Evolutionary conservation across 2,888 invertebrate genomes (phyloP), one percentile per base, ranked within the genome.

Genomic region (Trichopoda pennipes): DNA sequence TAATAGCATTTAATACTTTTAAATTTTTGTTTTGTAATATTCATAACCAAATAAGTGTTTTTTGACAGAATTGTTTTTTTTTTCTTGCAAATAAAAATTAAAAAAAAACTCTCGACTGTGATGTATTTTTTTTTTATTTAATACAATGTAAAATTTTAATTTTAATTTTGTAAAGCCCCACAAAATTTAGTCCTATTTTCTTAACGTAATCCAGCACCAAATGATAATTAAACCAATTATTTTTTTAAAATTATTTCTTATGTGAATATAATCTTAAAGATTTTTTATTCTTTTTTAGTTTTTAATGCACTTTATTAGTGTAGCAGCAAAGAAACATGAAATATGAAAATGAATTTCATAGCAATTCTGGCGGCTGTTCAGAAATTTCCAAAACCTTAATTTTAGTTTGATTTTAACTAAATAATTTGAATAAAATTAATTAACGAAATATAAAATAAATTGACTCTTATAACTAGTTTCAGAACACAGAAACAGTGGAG

Each of bases 21-120:
- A n/a, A 63, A 21, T 61, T 60, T 47, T 51, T 47, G 47, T 21
- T 78, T 55, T 70, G 49, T 21, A 49, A 55, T 80, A 79, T 75
- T 58, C 81, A 73, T 74, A 81, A 82, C 78, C 81, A 73, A 83
- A 72, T 58, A 76, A 66, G 53, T 81, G 42, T 77, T 73, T 75
- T 28, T 28, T 28, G n/a, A n/a, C n/a, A n/a, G n/a, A n/a, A 28
- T 28, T 6, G 1, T 6, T 70, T 32, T 42, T 63, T 38, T 58
- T 44, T 47, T 44, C 17, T n/a, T 2, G n/a, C 17, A 56, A 14
- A 32, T 38, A 9, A 66, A 66, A 17, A 28, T 68, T 10, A 28
- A 63, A 55, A 53, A 79, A 85, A 84, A 84, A 85, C 85, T 85
- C 83, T 84, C 84, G 80, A 72, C 83, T 84, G 85, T 85, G 85